Evolutionary conservation across 92 coral and sea anemone genomes (phyloP).

Genomic region (Paramuricea clavata): DNA sequence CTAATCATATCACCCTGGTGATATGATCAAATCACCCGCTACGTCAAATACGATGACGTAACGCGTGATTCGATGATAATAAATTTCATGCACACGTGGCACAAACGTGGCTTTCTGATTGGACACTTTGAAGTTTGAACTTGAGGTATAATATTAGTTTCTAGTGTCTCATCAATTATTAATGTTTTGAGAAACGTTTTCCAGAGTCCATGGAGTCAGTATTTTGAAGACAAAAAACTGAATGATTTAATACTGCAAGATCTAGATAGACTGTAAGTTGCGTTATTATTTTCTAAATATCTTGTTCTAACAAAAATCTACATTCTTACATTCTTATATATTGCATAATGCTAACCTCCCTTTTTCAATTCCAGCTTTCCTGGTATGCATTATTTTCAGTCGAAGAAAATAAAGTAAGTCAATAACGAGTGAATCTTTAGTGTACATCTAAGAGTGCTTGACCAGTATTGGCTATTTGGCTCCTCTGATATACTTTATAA

Average conservation of each 20-base stretch:
- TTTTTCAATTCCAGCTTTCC: slow-evolving; percentile 76
- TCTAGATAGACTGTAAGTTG: slow-evolving; percentile 95
- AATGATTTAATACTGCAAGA: slow-evolving; percentile 88
- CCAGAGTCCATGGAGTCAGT: slow-evolving; percentile 98
- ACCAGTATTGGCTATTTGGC: too few relatives aligned
- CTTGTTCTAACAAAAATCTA: not conserved
- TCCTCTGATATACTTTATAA: too few relatives aligned
- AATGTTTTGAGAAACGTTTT: not conserved
- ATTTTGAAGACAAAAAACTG: slow-evolving; percentile 86
- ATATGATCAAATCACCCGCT: too few relatives aligned
- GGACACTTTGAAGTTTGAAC: too few relatives aligned
- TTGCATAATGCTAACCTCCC: not conserved
- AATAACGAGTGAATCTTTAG: too few relatives aligned
- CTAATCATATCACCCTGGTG: too few relatives aligned
- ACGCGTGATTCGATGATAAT: too few relatives aligned
- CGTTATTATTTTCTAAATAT: not conserved
- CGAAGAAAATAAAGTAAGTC: slow-evolving; percentile 85
- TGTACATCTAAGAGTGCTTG: too few relatives aligned
- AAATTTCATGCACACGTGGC: too few relatives aligned
- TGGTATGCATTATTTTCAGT: slow-evolving; percentile 88
- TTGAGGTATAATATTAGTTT: too few relatives aligned
- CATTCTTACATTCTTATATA: not conserved
- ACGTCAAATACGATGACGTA: too few relatives aligned
- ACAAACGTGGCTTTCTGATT: too few relatives aligned
- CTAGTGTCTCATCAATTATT: not conserved